Evolutionary conservation across 1,140 invertebrate genomes (phyloP).

Genomic region (Phortica variegata): DNA sequence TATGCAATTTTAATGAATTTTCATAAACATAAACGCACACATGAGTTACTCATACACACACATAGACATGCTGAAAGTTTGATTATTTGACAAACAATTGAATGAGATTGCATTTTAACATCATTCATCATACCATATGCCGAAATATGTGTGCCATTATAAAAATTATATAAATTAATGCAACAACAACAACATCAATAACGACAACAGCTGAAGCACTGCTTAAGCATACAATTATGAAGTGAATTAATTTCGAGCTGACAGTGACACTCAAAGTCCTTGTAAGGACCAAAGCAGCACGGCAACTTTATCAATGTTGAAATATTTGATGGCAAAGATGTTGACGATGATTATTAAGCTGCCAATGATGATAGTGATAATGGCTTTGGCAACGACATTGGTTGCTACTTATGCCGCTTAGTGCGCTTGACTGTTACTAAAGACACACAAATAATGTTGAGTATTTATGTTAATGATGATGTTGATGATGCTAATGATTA

Average conservation of each 20-base stretch:
- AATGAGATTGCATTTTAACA: too few species aligned
- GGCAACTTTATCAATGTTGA: too few species aligned
- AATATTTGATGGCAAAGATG: too few species aligned
- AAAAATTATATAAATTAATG: neutral
- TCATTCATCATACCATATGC: neutral
- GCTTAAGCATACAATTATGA: conserved; percentile 7
- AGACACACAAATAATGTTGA: too few species aligned
- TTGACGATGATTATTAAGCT: too few species aligned
- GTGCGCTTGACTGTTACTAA: neutral
- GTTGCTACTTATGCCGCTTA: neutral
- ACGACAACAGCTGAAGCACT: neutral
- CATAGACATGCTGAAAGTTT: too few species aligned
- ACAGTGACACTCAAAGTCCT: neutral
- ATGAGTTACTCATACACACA: too few species aligned
- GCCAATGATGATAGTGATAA: neutral
- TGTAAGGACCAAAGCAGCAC: too few species aligned
- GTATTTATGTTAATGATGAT: conserved; percentile 9
- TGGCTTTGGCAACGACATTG: neutral
- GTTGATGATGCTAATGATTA: conserved; percentile 15
- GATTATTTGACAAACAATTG: too few species aligned
- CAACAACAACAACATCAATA: neutral
- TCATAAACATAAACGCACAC: too few species aligned
- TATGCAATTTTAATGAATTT: too few species aligned
- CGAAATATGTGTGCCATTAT: neutral
- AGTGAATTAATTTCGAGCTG: conserved; percentile 2